Evolutionary conservation across 2,113 vertebrate genomes (phyloP).

Genomic region (Anas platyrhynchos): DNA sequence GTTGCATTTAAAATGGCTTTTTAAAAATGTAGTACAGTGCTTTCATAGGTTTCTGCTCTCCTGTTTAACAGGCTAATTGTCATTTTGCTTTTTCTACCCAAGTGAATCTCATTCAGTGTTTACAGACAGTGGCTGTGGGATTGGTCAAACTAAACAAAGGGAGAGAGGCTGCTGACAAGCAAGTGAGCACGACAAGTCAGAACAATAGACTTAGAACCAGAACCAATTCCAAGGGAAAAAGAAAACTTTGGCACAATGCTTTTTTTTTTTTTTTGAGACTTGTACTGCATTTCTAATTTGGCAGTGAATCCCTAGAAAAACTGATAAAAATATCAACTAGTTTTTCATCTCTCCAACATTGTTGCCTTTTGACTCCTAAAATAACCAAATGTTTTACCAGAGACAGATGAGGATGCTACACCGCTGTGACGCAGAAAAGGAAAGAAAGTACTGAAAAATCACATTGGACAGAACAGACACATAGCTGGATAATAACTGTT

Average conservation of each 20-base stretch:
- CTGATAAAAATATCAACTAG: not conserved
- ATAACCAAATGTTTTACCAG: not conserved
- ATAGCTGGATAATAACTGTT: not conserved
- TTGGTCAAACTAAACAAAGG: conserved; percentile 27
- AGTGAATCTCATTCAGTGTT: not conserved
- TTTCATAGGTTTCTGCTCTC: not conserved
- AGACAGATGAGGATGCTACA: not conserved
- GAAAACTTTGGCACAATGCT: not conserved
- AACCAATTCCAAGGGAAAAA: not conserved
- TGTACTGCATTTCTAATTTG: not conserved
- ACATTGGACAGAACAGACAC: not conserved
- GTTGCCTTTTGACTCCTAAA: not conserved
- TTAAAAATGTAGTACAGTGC: not conserved
- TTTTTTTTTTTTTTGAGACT: not conserved
- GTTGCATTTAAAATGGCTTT: not conserved
- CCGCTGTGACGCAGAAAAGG: not conserved
- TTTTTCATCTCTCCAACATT: not conserved
- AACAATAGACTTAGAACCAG: not conserved
- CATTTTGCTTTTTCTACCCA: not conserved
- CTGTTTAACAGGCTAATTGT: not conserved
- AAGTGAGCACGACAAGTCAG: not conserved
- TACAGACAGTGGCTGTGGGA: conserved; percentile 11
- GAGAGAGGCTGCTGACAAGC: conserved; percentile 1
- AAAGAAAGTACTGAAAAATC: not conserved
- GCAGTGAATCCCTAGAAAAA: not conserved